Base-by-base conservation (phyloP, 2,888 invertebrate species). In the Ophion slaviceki region DNA sequence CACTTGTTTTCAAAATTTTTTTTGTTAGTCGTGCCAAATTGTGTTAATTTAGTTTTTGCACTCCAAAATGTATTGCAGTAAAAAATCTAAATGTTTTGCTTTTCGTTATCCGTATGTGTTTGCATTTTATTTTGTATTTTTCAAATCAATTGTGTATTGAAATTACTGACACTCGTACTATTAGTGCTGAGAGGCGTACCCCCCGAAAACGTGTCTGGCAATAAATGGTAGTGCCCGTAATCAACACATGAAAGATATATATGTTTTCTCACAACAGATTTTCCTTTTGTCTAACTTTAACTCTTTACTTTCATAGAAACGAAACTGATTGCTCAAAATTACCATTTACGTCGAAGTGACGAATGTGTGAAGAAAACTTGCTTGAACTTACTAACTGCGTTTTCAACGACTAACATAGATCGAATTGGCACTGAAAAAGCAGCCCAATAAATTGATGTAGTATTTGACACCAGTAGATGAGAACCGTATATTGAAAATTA, bases 151-250 rank as follows among this genome's bases (percentile, higher is more conserved):
- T 79, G 67, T 82, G 61, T 57, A 67, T 77, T 59, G 20, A 80
- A 86, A 86, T 86, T 86, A 62, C 77, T 83, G 77, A 80, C 20
- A 72, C 77, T 74, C 83, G 86, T 83, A 74, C 72, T 83, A 62
- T 83, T 74, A 74, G 80, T 83, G 82, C 76, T 85, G 76, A 20
- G 40, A 53, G 36, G 75, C 79, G 78, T 82, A 57, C 11, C 79
- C 17, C 71, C 59, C 64, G 61, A 82, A 85, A 76, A 79, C 61
- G 53, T 71, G 57, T 80, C 64, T 79, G 61, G 74, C 62, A 67
- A 59, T 59, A 70, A 53, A 53, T 20, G 53, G 68, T 80, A 74
- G 83, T 85, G 59, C 72, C 80, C 68, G 86, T 74, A 70, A 77
- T 80, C 14, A 59, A 80, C 53, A 53, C 53, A 53, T 53, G 2